Evolutionary conservation across 1,140 invertebrate genomes (phyloP).

Genomic region (Tetramorium simillimum): DNA sequence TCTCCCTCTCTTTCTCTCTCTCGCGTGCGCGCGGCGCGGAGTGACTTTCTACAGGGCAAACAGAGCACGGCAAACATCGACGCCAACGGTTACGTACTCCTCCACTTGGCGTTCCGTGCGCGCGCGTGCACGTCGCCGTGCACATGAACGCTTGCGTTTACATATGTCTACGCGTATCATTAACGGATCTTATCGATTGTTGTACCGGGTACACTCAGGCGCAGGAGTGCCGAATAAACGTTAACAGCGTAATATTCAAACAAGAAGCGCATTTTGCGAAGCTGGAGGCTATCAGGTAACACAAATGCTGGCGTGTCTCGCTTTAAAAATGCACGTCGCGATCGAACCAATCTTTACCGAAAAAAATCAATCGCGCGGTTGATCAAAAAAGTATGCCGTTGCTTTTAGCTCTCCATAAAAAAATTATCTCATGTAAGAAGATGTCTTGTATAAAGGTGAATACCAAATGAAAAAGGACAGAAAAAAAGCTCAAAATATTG

Average conservation of each 20-base stretch:
- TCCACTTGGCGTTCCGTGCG: not conserved
- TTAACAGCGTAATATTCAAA: not conserved
- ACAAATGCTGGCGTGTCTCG: not conserved
- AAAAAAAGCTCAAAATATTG: not conserved
- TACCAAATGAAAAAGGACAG: too few relatives aligned
- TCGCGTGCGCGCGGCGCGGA: not conserved
- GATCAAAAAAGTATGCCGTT: not conserved
- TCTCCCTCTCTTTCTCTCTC: too few relatives aligned
- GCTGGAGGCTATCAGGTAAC: too few relatives aligned
- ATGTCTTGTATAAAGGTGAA: not conserved
- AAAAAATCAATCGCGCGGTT: not conserved
- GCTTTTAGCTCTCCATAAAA: not conserved
- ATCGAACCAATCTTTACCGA: not conserved
- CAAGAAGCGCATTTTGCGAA: not conserved
- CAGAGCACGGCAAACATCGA: not conserved
- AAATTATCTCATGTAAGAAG: too few relatives aligned
- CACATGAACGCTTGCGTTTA: not conserved
- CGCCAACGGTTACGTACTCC: slow-evolving; percentile 8
- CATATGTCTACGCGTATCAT: slow-evolving; percentile 33
- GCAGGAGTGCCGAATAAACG: slow-evolving; percentile 14
- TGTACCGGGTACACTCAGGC: slow-evolving; percentile 8
- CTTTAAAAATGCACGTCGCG: not conserved
- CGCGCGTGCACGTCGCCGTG: not conserved
- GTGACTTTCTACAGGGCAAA: slow-evolving; percentile 41
- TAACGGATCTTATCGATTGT: slow-evolving; percentile 58